Percentiles rank a stretch among this genome's conserved stretches.
These are phyloP conservation scores for Gibbula magus DNA, from an alignment of 2,888 invertebrate genomes.

Conservation along the genomic window DNA sequence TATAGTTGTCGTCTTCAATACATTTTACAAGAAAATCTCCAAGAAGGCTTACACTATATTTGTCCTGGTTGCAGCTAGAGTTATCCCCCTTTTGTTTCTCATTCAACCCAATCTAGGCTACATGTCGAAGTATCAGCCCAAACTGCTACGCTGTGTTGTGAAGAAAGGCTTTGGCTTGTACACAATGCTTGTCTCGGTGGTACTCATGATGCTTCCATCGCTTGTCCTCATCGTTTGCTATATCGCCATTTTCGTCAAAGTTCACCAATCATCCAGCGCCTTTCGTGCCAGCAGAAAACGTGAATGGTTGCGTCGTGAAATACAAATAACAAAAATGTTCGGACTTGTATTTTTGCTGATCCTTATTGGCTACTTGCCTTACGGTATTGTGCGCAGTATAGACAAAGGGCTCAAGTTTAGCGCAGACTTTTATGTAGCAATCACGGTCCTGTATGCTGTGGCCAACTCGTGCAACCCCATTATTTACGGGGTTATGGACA, in stretches of 20 bases:
- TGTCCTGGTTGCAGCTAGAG: constrained; percentile 68
- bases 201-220: constrained; percentile 72
- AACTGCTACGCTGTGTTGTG: constrained; percentile 69
- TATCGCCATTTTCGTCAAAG: constrained; percentile 71
- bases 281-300: constrained; percentile 62
- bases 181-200: constrained; percentile 67
- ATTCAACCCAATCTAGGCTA: constrained; percentile 67
- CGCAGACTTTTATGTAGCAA: constrained; percentile 71
- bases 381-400: constrained; percentile 70
- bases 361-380: constrained; percentile 71
- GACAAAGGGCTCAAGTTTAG: constrained; percentile 66
- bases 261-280: constrained; percentile 65
- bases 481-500: constrained; percentile 73
- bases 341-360: constrained; percentile 73
- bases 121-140: constrained; percentile 70
- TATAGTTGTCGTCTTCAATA: constrained; percentile 71
- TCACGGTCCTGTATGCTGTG: constrained; percentile 72
- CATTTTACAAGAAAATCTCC: constrained; percentile 70
- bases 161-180: constrained; percentile 66
- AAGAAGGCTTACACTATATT: constrained; percentile 70
- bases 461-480: constrained; percentile 72
- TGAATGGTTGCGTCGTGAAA: constrained; percentile 69
- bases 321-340: constrained; percentile 75
- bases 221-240: constrained; percentile 71
- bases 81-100: constrained; percentile 68